Base-by-base conservation (phyloP, 1,140 invertebrate species). In the Diorhabda carinulata region DNA sequence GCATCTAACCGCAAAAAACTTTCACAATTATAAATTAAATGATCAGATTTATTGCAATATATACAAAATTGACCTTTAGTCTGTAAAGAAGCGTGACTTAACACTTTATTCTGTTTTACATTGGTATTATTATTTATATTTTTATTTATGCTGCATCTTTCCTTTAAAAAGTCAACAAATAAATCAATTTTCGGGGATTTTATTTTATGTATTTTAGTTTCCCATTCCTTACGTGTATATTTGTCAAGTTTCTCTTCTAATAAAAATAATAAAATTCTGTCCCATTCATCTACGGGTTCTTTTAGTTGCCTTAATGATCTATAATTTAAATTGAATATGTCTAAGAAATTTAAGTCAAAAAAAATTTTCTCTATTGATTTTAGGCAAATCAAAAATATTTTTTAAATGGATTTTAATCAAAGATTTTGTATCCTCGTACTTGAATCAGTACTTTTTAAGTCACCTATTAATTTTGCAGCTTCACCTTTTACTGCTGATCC, bases 201-300 rank as follows among this genome's bases (percentile, higher is more conserved):
- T 41, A 68, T 68, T 4, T 64, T 68, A 57, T 64, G 67, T 43
- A 56, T 67, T n/a, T 44, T 2, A 41, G 41, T 66, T 72, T 69
- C 70, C 64, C 67, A 72, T 61, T 72, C 67, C 43, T 64, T 64
- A 52, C n/a, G 57, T 10, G 58, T 58, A 9, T 60, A 7, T 5
- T 5, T 42, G 59, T 70, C 57, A 58, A 72, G 25, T 62, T 72
- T 72, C 40, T 57, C 43, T 8, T 10, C 67, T 47, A 68, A 57
- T 42, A 72, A 10, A 59, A 68, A 68, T 62, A 72, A 70, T 43
- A 77, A 64, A 0, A 79, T 68, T 0, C 76, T 77, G 40, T 76
- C 74, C 68, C 79, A 80, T 2, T 76, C 25, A 4, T 74, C 74
- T 56, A 79, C 66, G 2, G 76, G 72, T 66, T 73, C 60, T 2